A percentile compares a stretch with the other conserved stretches of the same genome.
These are phyloP conservation scores for Pygocentrus nattereri DNA, from an alignment of 2,797 vertebrate species.

Conservation along the genomic window DNA sequence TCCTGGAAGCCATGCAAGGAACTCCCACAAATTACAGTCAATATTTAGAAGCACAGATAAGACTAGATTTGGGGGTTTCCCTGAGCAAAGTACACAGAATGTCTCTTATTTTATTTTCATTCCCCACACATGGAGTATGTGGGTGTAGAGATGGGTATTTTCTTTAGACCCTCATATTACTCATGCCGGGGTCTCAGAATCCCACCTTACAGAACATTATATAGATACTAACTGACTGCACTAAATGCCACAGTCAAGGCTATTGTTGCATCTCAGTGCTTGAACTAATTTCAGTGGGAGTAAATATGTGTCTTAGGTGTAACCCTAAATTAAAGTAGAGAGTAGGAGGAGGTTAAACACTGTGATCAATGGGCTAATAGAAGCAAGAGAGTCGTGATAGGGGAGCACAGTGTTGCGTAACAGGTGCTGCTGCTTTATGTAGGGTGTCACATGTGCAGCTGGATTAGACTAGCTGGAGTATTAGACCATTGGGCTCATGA, in stretches of 20 bases:
- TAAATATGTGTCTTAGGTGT: constrained; percentile 16
- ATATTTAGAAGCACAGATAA: constrained; percentile 26
- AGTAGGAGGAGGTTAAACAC: constrained; percentile 35
- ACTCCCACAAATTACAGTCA: constrained; percentile 11
- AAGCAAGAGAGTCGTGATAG: constrained; percentile 8
- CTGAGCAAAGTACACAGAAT: constrained; percentile 16
- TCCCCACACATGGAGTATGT: constrained; percentile 24
- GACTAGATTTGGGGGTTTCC: not conserved
- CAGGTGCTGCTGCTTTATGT: constrained; percentile 24
- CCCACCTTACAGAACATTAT: constrained; percentile 29
- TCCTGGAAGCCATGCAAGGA: not conserved
- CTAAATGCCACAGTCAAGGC: constrained; percentile 31
- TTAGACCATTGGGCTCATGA: not conserved
- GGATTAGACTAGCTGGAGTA: constrained; percentile 21
- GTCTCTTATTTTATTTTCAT: constrained; percentile 7
- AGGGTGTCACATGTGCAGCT: constrained; percentile 20
- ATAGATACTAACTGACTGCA: constrained; percentile 13
- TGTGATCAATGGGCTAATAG: constrained; percentile 29
- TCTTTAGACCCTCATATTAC: constrained; percentile 28
- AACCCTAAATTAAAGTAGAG: constrained; percentile 29
- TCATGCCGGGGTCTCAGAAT: not conserved
- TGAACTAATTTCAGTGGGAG: constrained; percentile 42
- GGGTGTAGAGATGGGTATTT: constrained; percentile 25
- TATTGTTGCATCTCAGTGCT: constrained; percentile 15
- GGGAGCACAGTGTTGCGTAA: constrained; percentile 27